Evolutionary conservation across 2,888 invertebrate species (phyloP).

Genomic region (Pandemis corylana): DNA sequence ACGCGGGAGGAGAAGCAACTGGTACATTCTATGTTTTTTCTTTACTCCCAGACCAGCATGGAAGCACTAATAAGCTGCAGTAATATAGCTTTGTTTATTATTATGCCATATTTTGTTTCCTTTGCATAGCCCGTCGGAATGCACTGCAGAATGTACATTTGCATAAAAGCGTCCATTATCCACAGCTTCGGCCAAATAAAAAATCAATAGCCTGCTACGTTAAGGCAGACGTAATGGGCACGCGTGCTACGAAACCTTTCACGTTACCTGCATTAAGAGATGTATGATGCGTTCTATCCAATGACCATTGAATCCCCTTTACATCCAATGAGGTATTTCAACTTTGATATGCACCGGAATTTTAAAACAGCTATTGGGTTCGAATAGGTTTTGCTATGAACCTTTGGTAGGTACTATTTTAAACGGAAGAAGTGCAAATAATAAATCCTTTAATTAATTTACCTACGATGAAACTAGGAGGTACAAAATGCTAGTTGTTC

Average conservation of each 20-base stretch:
- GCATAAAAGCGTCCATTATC: constrained; percentile 83
- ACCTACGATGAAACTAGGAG: too few relatives aligned
- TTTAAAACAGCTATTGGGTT: background rate
- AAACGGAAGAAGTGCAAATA: too few relatives aligned
- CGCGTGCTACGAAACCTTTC: constrained; percentile 27
- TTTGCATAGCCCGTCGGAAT: constrained; percentile 54
- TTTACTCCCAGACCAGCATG: too few relatives aligned
- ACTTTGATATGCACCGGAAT: background rate
- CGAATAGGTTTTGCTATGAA: too few relatives aligned
- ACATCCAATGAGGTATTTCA: background rate
- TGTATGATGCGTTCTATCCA: background rate
- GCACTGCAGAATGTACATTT: constrained; percentile 80
- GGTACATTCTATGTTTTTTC: too few relatives aligned
- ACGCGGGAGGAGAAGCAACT: too few relatives aligned
- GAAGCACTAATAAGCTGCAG: too few relatives aligned
- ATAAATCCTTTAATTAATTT: too few relatives aligned
- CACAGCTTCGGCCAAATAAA: constrained; percentile 75
- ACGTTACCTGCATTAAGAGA: constrained; percentile 9
- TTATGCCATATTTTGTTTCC: constrained; percentile 46
- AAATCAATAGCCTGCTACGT: constrained; percentile 71
- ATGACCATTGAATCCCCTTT: constrained; percentile 4
- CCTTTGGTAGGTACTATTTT: too few relatives aligned
- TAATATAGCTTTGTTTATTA: constrained; percentile 8
- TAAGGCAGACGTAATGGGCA: constrained; percentile 38
- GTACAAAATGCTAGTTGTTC: too few relatives aligned